A percentile compares a stretch with the other conserved stretches of the same genome.
Evolutionary conservation across 2,113 vertebrate species (phyloP).

Genomic region (Isurus oxyrinchus): DNA sequence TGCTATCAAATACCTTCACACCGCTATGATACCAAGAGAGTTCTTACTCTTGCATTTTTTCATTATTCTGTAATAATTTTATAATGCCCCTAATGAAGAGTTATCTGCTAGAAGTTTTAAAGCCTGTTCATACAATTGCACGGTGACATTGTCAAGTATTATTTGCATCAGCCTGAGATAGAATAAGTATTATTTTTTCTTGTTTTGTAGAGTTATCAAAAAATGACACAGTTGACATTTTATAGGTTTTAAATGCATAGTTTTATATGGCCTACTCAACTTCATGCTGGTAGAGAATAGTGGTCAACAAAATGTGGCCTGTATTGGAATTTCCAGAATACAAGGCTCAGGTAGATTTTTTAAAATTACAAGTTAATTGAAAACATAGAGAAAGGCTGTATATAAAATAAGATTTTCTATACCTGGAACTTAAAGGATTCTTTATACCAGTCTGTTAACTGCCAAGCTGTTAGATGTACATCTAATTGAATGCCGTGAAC

Average conservation of each 20-base stretch:
- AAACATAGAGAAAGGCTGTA: not conserved
- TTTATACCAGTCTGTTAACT: not conserved
- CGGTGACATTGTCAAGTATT: not conserved
- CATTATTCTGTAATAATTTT: not conserved
- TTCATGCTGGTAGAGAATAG: constrained; percentile 27
- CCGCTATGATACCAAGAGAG: not conserved
- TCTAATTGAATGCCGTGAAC: not conserved
- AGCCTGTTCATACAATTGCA: not conserved
- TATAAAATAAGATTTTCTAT: not conserved
- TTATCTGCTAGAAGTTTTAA: constrained; percentile 6
- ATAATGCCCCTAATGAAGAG: not conserved
- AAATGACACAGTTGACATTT: constrained; percentile 2
- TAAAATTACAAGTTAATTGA: not conserved
- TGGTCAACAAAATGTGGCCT: not conserved
- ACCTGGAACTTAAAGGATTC: not conserved
- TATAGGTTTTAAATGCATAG: constrained; percentile 15
- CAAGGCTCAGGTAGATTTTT: not conserved
- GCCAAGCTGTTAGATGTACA: not conserved
- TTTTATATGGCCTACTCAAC: not conserved
- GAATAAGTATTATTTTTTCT: not conserved
- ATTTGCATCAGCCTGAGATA: constrained; percentile 21
- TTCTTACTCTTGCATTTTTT: not conserved
- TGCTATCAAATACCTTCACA: constrained; percentile 17
- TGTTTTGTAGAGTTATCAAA: not conserved
- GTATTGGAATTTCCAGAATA: not conserved